These are phyloP conservation scores for Hirtodrosophila histrioides DNA, from an alignment of 2,888 invertebrate genomes.

Conservation along the genomic window DNA sequence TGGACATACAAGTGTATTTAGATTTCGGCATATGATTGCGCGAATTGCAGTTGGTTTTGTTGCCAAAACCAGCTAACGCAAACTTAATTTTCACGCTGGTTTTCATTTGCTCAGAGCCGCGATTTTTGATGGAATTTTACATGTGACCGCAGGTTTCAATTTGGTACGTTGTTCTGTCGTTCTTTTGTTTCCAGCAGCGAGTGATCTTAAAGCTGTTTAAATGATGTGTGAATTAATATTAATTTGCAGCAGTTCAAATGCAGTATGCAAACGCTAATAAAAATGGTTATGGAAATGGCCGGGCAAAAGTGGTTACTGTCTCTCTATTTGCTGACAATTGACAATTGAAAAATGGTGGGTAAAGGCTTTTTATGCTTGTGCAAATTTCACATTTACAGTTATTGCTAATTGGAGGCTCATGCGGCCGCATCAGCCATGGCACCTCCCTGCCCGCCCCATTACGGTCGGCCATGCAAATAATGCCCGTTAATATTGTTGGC, in stretches of 20 bases:
- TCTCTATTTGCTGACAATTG: slow-evolving; percentile 67
- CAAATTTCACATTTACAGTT: slow-evolving; percentile 79
- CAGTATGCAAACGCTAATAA: slow-evolving; percentile 10
- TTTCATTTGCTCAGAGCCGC: slow-evolving; percentile 67
- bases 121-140: slow-evolving; percentile 79
- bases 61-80: slow-evolving; percentile 48
- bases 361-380: slow-evolving; percentile 72
- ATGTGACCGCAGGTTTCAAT: slow-evolving; percentile 54
- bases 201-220: slow-evolving; percentile 49
- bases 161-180: slow-evolving; percentile 22
- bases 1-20: slow-evolving; percentile 34
- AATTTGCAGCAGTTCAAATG: slow-evolving; percentile 5
- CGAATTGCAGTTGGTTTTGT: slow-evolving; percentile 18
- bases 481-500: slow-evolving; percentile 73
- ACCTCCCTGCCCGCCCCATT: too few relatives aligned
- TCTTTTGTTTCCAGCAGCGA: slow-evolving; percentile 6
- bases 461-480: slow-evolving; percentile 57
- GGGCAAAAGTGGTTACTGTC: slow-evolving; percentile 30
- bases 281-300: slow-evolving; percentile 11
- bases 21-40: neutral
- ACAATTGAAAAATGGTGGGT: slow-evolving; percentile 73
- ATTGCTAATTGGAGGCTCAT: slow-evolving; percentile 79
- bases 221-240: slow-evolving; percentile 35
- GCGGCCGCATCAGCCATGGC: slow-evolving; percentile 53
- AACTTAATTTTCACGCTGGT: slow-evolving; percentile 72